A percentile compares a stretch with the other conserved stretches of the same genome.
Evolutionary conservation across 2,113 vertebrate species (phyloP).

Genomic region (Agapornis roseicollis): DNA sequence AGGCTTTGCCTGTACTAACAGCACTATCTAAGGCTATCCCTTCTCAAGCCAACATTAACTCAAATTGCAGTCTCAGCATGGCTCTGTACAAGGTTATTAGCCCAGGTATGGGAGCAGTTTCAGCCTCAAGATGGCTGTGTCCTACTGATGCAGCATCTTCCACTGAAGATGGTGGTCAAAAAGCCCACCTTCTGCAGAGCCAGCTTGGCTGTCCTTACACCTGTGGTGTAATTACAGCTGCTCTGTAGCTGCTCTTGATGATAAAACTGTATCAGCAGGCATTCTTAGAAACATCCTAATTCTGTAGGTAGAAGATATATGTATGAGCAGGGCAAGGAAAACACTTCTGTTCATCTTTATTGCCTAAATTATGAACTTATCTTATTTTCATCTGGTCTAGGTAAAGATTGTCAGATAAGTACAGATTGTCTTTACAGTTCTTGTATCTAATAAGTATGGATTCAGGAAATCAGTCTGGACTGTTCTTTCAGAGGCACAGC

Average conservation of each 20-base stretch:
- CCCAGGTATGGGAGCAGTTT: neutral
- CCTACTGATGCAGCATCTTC: neutral
- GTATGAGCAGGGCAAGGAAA: neutral
- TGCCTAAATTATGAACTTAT: neutral
- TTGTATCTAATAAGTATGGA: neutral
- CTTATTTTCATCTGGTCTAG: neutral
- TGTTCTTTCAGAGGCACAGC: neutral
- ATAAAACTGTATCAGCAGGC: neutral
- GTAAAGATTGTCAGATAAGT: neutral
- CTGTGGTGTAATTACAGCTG: neutral
- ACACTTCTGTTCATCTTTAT: neutral
- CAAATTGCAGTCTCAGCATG: neutral
- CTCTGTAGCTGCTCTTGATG: neutral
- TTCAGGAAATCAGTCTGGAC: neutral
- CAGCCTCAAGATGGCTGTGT: neutral
- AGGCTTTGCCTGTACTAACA: neutral
- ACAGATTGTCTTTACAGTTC: neutral
- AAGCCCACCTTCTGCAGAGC: neutral
- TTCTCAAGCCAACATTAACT: neutral
- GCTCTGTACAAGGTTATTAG: neutral
- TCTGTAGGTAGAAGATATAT: neutral
- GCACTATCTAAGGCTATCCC: neutral
- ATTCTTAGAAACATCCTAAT: neutral
- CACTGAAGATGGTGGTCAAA: neutral
- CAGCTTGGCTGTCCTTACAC: neutral